These are phyloP conservation scores for Noctua comes DNA, from an alignment of 2,888 invertebrate genomes.

Conservation along the genomic window DNA sequence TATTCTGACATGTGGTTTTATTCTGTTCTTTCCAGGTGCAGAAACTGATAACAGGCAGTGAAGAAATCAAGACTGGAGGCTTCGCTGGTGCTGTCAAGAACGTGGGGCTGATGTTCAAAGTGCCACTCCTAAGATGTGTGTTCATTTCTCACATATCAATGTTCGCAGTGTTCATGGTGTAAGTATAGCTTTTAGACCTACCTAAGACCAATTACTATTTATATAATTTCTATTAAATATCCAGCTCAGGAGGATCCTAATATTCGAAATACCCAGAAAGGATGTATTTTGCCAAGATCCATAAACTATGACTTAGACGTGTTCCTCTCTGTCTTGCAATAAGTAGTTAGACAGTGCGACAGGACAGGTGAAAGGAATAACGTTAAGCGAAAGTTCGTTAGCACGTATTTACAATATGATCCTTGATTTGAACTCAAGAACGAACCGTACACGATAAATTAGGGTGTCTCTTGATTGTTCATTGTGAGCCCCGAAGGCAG, in stretches of 20 bases:
- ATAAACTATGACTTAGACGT: background rate
- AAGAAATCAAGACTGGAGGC: slow-evolving; percentile 74
- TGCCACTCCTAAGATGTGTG: slow-evolving; percentile 83
- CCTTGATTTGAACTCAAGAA: background rate
- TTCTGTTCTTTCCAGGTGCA: slow-evolving; percentile 75
- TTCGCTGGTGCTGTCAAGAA: slow-evolving; percentile 83
- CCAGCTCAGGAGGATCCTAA: background rate
- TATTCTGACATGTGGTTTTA: background rate
- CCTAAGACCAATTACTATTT: background rate
- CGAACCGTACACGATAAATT: background rate
- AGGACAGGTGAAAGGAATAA: background rate
- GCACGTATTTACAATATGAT: background rate
- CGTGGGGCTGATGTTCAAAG: slow-evolving; percentile 79
- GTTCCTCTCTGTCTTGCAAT: background rate
- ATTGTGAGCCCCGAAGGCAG: background rate
- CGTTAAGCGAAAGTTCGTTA: background rate
- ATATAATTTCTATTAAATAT: no score
- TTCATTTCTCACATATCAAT: slow-evolving; percentile 84
- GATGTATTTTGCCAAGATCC: background rate
- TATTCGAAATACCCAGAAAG: background rate
- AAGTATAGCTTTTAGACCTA: slow-evolving; percentile 68
- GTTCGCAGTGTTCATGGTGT: slow-evolving; percentile 89
- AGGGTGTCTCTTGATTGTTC: background rate
- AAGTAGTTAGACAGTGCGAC: background rate
- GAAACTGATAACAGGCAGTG: slow-evolving; percentile 73